Percentiles rank a stretch among this genome's conserved stretches.
Conservation (phyloP, 2,888 invertebrate genomes). For the Orthonevra nobilis region DNA sequence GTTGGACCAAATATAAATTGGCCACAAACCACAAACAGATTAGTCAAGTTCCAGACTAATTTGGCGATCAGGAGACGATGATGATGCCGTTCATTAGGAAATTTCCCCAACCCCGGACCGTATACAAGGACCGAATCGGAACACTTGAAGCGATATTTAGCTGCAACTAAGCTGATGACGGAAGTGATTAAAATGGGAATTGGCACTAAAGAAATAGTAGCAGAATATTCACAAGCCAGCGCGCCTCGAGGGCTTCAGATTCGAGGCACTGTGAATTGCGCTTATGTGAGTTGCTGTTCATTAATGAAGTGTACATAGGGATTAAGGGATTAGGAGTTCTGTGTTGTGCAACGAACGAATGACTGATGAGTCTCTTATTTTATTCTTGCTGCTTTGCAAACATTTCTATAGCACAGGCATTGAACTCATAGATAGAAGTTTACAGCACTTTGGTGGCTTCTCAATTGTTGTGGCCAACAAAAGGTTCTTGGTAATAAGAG, state of each 20-base stretch:
- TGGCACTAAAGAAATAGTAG: conserved; percentile 15
- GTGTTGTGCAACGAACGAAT: conserved; percentile 12
- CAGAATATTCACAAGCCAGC: conserved; percentile 41
- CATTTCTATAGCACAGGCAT: conserved; percentile 10
- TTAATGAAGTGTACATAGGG: conserved; percentile 6
- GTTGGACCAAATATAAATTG: conserved; percentile 17
- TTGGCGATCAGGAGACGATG: conserved; percentile 10
- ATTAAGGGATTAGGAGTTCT: conserved; percentile 20
- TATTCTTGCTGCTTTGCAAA: not conserved
- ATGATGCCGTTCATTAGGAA: conserved; percentile 30
- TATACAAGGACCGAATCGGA: not conserved
- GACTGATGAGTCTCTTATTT: conserved; percentile 45
- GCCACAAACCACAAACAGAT: conserved; percentile 27
- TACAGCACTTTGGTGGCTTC: conserved; percentile 54
- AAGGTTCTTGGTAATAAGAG: conserved; percentile 20
- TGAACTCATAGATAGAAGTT: conserved; percentile 38
- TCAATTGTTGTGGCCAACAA: conserved; percentile 38
- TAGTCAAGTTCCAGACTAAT: conserved; percentile 21
- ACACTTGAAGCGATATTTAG: conserved; percentile 25
- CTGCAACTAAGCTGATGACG: conserved; percentile 56
- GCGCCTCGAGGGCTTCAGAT: conserved; percentile 4
- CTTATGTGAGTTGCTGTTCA: conserved; percentile 25
- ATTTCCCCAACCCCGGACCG: not conserved
- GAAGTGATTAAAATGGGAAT: conserved; percentile 63
- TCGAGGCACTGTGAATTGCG: conserved; percentile 27